Conservation (phyloP, 2,888 invertebrate species). For the Pachydiplax longipennis region DNA sequence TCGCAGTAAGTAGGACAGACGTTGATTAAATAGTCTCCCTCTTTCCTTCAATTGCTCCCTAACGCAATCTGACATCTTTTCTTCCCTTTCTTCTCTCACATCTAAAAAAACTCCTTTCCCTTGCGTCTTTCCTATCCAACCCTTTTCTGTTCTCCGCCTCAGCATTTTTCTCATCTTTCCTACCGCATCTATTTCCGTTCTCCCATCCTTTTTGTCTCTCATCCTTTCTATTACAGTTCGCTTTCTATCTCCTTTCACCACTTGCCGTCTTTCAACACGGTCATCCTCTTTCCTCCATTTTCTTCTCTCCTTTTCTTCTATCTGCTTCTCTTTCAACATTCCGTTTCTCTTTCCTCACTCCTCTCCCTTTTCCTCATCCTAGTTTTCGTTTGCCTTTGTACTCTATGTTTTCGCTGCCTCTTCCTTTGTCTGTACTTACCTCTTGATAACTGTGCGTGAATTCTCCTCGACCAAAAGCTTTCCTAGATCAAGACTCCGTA, state of each 20-base stretch:
- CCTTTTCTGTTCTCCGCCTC: neutral
- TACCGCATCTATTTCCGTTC: neutral
- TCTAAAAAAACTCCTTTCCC: neutral
- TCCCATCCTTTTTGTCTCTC: conserved; percentile 10
- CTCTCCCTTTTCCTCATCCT: neutral
- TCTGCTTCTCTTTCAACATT: neutral
- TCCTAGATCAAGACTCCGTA: no score
- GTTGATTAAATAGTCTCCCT: neutral
- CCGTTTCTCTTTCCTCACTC: neutral
- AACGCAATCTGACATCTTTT: neutral
- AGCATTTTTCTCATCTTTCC: neutral
- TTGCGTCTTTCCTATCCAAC: neutral
- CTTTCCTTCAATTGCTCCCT: neutral
- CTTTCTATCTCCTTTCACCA: conserved; percentile 19
- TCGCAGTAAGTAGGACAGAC: neutral
- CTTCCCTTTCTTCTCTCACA: neutral
- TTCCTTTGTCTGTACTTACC: neutral
- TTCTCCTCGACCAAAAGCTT: no score
- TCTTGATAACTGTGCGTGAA: neutral
- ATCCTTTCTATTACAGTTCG: conserved; percentile 46
- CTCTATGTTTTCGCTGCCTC: neutral
- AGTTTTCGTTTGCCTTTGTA: neutral
- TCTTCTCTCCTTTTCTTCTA: neutral
- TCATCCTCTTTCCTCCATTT: neutral
- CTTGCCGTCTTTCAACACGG: neutral